Percentiles rank a stretch among this genome's conserved stretches.
Conservation (phyloP, 1,140 invertebrate genomes). For the Stegodyphus dumicola region DNA sequence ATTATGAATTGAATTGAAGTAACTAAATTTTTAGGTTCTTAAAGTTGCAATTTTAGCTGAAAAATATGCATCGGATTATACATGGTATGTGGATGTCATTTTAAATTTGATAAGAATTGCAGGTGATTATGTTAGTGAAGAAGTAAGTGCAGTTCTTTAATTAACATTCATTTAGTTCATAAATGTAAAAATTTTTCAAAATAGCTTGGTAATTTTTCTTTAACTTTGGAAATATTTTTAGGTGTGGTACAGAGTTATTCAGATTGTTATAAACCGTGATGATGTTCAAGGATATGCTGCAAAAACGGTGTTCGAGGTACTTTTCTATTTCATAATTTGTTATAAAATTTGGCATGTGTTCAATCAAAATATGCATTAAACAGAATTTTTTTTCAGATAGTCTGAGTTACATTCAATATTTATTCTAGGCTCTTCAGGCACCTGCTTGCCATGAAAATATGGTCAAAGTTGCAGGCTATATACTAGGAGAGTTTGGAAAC, state of each 20-base stretch:
- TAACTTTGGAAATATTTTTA: background rate
- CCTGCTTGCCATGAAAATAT: conserved; percentile 99
- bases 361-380: background rate
- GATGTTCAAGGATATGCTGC: conserved; percentile 99
- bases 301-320: conserved; percentile 97
- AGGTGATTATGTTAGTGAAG: conserved; percentile 95
- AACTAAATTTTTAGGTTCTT: conserved; percentile 72
- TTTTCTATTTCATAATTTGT: background rate
- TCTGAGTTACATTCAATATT: background rate
- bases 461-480: conserved; percentile 99
- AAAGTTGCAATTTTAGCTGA: conserved; percentile 99
- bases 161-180: background rate
- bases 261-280: conserved; percentile 99
- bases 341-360: background rate
- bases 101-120: conserved; percentile 99
- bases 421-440: conserved; percentile 86
- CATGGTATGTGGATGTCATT: conserved; percentile 99
- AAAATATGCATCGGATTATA: conserved; percentile 99
- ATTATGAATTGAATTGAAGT: background rate
- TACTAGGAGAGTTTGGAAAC: conserved; percentile 99
- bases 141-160: conserved; percentile 69
- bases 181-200: background rate
- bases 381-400: no score
- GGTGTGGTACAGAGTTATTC: conserved; percentile 99
- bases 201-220: background rate